Evolutionary conservation across 1,140 invertebrate species (phyloP).

Genomic region (Spodoptera frugiperda): DNA sequence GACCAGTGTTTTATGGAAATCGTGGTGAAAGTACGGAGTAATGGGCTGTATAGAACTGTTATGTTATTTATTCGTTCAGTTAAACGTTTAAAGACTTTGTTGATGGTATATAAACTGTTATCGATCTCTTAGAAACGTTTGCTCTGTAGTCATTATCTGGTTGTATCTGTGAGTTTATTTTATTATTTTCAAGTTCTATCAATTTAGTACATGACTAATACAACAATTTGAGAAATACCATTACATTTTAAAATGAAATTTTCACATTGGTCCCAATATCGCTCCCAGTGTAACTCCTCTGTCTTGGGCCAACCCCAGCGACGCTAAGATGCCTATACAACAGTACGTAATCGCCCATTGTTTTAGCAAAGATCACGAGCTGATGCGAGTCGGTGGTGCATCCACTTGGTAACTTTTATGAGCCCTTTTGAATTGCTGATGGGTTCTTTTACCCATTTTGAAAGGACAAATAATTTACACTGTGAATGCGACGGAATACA

Average conservation of each 20-base stretch:
- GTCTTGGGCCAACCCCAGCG: constrained; percentile 51
- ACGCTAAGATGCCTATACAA: constrained; percentile 63
- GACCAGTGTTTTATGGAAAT: constrained; percentile 17
- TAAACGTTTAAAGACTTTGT: background rate
- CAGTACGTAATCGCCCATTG: constrained; percentile 82
- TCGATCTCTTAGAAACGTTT: background rate
- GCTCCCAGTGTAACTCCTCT: constrained; percentile 29
- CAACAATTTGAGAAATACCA: too few relatives aligned
- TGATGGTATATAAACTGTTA: background rate
- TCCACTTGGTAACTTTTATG: constrained; percentile 48
- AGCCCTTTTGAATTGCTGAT: constrained; percentile 46
- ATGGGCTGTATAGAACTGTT: constrained; percentile 4
- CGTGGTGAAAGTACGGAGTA: constrained; percentile 17
- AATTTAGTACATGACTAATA: too few relatives aligned
- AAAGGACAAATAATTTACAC: constrained; percentile 43
- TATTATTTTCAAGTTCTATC: too few relatives aligned
- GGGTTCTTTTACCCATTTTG: constrained; percentile 39
- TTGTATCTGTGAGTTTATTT: background rate
- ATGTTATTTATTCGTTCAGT: background rate
- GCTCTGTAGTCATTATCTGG: background rate
- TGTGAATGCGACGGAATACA: constrained; percentile 27
- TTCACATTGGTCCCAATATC: background rate
- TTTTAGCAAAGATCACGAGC: constrained; percentile 76
- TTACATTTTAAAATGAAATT: too few relatives aligned
- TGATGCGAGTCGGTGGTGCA: constrained; percentile 65